Evolutionary conservation across 2,113 vertebrate genomes (phyloP), one percentile per base, ranked within the genome.

Genomic region (Sebastes schlegelii): DNA sequence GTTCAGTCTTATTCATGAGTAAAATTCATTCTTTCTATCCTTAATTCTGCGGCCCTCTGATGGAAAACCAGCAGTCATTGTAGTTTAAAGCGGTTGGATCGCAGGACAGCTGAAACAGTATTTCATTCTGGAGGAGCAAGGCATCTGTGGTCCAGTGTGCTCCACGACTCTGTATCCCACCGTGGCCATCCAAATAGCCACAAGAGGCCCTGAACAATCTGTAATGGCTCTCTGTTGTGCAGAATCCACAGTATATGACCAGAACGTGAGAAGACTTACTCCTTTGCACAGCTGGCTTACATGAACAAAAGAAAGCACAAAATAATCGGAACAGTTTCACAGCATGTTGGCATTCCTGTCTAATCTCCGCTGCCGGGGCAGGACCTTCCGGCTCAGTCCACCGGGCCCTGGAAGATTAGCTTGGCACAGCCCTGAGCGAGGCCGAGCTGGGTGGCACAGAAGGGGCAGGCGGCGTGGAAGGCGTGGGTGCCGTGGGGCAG

Each of bases 401-500:
- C 86, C 0, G 98, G 98, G 72, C 97, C 97, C 93, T 99, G 98
- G 94, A 99, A 99, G 95, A 99, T 99, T 3, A 99, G 93, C 93
- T 98, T 98, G 93, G 98, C 74, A 85, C 96, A 99, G 95, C 96
- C 97, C 91, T 97, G 96, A 4, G 96, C 95, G 19, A 97, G 96
- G 26, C 93, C 88, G 80, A 99, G 97, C 89, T 99, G 98, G 7
- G 95, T 95, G 82, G 98, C 97, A 71, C 98, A 99, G 91, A 99
- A 99, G 1, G 98, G 98, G 92, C 98, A 99, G 74, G 98, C 97
- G 0, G 98, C 97, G 0, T 99, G 98, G 93, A 99, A 99, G 1
- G 98, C 98, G 0, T 99, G 98, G 3, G 98, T 99, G 45, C 98
- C 98, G 0, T 99, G 98, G 0, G 98, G 98, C 93, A 99, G 94